These are phyloP conservation scores for Nasonia longicornis DNA, from an alignment of 1,140 invertebrate species.

Conservation along the genomic window DNA sequence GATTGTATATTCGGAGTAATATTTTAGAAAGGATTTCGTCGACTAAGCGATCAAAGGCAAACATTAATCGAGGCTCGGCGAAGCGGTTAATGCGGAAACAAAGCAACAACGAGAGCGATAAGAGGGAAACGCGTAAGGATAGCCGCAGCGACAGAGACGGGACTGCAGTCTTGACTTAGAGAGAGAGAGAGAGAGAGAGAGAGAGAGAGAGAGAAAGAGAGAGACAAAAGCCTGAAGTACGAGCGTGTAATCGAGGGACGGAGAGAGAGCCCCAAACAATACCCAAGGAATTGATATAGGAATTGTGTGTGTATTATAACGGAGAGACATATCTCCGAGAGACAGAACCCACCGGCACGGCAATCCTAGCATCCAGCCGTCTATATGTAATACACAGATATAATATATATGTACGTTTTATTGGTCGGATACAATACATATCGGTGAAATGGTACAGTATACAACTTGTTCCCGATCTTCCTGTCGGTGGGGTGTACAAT, in stretches of 20 bases:
- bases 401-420: slow-evolving; percentile 60
- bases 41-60: background rate
- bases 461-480: slow-evolving; percentile 56
- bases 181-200: background rate
- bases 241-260: background rate
- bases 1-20: too few relatives aligned
- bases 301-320: slow-evolving; percentile 25
- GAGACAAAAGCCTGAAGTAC: slow-evolving; percentile 9
- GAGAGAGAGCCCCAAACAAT: background rate
- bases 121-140: slow-evolving; percentile 40
- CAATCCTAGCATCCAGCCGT: background rate
- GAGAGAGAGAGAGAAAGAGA: background rate
- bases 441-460: slow-evolving; percentile 62
- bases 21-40: too few relatives aligned
- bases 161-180: background rate
- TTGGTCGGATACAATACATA: slow-evolving; percentile 63
- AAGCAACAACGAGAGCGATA: slow-evolving; percentile 8
- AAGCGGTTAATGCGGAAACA: background rate
- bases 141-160: background rate
- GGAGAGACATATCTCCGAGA: background rate
- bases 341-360: background rate
- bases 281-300: slow-evolving; percentile 21
- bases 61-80: slow-evolving; percentile 26
- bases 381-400: background rate
- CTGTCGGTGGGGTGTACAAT: slow-evolving; percentile 51